A percentile compares a stretch with the other conserved stretches of the same genome.
Conservation (phyloP, 1,140 invertebrate genomes). For the Pectinophora gossypiella region DNA sequence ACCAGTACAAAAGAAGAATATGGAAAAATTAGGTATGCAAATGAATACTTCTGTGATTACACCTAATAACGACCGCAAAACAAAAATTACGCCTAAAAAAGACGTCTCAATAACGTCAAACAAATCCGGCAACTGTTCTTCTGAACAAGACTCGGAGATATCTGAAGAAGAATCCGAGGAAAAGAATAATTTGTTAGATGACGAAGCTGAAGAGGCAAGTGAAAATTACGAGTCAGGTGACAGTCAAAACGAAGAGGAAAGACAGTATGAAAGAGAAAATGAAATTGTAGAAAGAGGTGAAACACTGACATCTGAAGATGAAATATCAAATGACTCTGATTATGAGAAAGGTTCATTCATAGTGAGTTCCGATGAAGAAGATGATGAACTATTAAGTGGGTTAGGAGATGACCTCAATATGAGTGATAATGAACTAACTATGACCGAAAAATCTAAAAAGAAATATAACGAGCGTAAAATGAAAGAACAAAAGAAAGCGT, state of each 20-base stretch:
- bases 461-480: constrained; percentile 57
- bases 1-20: constrained; percentile 49
- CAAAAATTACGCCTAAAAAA: constrained; percentile 5
- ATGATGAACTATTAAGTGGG: constrained; percentile 58
- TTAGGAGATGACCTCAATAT: constrained; percentile 61
- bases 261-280: constrained; percentile 46
- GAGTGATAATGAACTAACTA: constrained; percentile 62
- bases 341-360: constrained; percentile 68
- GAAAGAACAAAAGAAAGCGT: constrained; percentile 63
- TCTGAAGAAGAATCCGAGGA: constrained; percentile 13
- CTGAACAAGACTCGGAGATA: constrained; percentile 28
- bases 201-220: constrained; percentile 54
- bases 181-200: constrained; percentile 38
- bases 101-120: constrained; percentile 13
- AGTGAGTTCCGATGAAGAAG: constrained; percentile 61
- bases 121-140: constrained; percentile 12
- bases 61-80: constrained; percentile 25
- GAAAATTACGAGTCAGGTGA: constrained; percentile 65
- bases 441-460: constrained; percentile 59
- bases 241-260: constrained; percentile 55
- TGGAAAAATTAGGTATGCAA: constrained; percentile 34
- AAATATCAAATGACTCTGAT: constrained; percentile 52
- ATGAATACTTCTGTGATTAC: constrained; percentile 45
- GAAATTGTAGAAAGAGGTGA: constrained; percentile 57
- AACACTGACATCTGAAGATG: constrained; percentile 53